A percentile compares a stretch with the other conserved stretches of the same genome.
Conservation (phyloP, 2,113 vertebrate genomes). For the Pterocles orientalis region DNA sequence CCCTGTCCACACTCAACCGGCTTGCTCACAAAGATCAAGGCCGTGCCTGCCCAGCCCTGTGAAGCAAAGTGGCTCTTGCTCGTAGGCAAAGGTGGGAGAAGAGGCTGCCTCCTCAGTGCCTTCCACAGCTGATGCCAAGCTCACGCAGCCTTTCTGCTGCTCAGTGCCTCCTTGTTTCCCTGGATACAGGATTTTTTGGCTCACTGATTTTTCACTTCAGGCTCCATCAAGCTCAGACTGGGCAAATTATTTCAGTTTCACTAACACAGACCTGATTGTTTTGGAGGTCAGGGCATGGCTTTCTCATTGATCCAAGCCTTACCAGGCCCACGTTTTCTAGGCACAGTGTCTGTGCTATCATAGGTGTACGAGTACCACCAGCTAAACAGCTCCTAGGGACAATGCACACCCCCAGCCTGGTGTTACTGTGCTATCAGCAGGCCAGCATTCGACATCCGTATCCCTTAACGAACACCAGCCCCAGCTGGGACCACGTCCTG, state of each 20-base stretch:
- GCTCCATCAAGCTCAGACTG: neutral
- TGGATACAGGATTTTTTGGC: neutral
- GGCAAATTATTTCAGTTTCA: neutral
- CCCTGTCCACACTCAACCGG: neutral
- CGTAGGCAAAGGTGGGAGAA: neutral
- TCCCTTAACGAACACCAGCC: neutral
- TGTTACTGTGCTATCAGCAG: neutral
- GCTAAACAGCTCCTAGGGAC: neutral
- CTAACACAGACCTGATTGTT: neutral
- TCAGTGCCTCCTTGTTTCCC: neutral
- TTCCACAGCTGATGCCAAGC: neutral
- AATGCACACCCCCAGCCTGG: neutral
- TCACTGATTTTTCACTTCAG: constrained; percentile 18
- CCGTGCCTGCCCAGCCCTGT: neutral
- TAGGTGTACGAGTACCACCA: fast-evolving
- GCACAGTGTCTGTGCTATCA: neutral
- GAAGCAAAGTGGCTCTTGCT: neutral
- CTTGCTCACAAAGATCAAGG: neutral
- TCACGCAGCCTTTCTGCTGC: neutral
- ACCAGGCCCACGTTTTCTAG: neutral
- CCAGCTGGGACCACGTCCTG: neutral
- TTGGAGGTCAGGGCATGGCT: neutral
- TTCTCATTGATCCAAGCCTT: neutral
- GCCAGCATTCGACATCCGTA: neutral
- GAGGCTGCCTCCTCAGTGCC: neutral